Base-by-base conservation (phyloP, 1,140 invertebrate genomes). In the Globodera ellingtonae region DNA sequence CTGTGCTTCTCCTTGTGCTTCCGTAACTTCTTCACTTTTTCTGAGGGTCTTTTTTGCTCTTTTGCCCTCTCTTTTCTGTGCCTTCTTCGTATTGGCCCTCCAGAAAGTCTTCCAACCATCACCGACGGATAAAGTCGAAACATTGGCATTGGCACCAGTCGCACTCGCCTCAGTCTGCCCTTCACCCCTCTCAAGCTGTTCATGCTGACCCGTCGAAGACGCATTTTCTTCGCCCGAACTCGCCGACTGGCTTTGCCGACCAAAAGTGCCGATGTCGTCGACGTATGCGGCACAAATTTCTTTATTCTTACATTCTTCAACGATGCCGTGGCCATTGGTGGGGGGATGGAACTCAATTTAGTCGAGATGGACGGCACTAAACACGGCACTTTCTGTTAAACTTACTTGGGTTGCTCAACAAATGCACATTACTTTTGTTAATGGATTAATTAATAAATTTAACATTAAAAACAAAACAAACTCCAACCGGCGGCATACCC, bases 201-300 rank as follows among this genome's bases (percentile, higher is more conserved):
- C 21, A 70, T 10, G 46, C 24, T 35, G 6, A 70, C 35, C 6
- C 67, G 24, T 18, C 67, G 67, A 35, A 70, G 67, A 7, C 67
- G 67, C 67, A 70, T 47, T 70, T 47, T 35, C 67, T 21, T 24
- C 35, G 67, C n/a, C 67, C 56, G 56, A 62, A 62, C 18, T 62
- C 13, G 15, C 56, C 56, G 10, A 18, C 18, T 62, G 6, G 56
- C 18, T 62, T 62, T 62, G 56, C 5, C 18, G 56, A 2, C 56
- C 10, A 62, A 62, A 62, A 18, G 56, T 62, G 56, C 56, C 56
- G 56, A 62, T 15, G 13, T 62, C 56, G 56, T 62, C 56, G 56
- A 6, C 56, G 56, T 6, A n/a, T 62, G 56, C 2, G 56, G 18
- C 56, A 62, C 56, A 18, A 62, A 62, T 18, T 62, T 62, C 18